Evolutionary conservation across 2,113 vertebrate genomes (phyloP).

Genomic region (Tupaia chinensis): DNA sequence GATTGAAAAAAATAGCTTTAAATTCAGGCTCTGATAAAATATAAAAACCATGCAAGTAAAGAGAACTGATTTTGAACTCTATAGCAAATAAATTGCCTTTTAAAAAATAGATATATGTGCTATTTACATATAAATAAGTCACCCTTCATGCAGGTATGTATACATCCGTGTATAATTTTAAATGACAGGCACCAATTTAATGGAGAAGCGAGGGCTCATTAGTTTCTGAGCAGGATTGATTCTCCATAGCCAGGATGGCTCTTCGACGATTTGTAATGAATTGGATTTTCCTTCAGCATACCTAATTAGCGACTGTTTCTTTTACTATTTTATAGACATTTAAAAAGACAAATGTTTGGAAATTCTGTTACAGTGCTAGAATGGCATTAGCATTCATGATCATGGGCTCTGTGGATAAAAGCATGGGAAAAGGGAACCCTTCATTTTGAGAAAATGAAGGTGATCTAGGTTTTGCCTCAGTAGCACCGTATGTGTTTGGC

Average conservation of each 20-base stretch:
- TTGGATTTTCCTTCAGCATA: conserved; percentile 59
- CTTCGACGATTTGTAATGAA: conserved; percentile 63
- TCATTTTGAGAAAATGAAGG: neutral
- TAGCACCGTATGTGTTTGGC: neutral
- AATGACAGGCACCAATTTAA: conserved; percentile 47
- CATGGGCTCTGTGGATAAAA: neutral
- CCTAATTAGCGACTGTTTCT: conserved; percentile 66
- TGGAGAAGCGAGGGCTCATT: conserved; percentile 55
- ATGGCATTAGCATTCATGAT: neutral
- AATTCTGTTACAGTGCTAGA: conserved; percentile 41
- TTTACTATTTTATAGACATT: conserved; percentile 45
- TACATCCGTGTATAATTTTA: conserved; percentile 35
- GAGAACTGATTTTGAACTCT: conserved; percentile 16
- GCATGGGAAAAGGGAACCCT: neutral
- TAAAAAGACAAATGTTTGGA: conserved; percentile 35
- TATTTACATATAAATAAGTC: conserved; percentile 43
- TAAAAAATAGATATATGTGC: neutral
- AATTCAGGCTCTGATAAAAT: conserved; percentile 24
- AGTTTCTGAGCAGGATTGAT: conserved; percentile 67
- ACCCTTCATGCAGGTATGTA: neutral
- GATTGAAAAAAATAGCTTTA: conserved; percentile 30
- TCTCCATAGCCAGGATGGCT: conserved; percentile 36
- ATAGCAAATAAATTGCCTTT: conserved; percentile 20
- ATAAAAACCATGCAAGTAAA: neutral
- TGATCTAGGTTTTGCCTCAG: neutral